Percentiles rank a stretch among this genome's conserved stretches.
These are phyloP conservation scores for Catharus bicknelli DNA, from an alignment of 2,113 vertebrate genomes.

Conservation along the genomic window DNA sequence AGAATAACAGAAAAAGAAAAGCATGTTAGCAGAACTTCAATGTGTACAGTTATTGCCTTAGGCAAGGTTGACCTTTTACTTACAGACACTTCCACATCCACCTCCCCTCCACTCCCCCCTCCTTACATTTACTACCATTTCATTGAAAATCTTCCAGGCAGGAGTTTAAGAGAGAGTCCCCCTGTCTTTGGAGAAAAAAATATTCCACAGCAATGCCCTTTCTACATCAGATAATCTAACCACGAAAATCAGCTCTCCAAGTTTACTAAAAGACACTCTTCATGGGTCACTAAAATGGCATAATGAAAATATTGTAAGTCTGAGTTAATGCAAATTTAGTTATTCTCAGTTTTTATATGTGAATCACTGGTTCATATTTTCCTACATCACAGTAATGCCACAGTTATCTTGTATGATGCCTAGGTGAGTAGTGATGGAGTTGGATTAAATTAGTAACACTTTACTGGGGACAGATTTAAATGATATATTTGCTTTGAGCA, in stretches of 20 bases:
- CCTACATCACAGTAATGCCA: neutral
- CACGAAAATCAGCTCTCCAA: neutral
- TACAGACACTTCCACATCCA: neutral
- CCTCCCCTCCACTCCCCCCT: fast-evolving
- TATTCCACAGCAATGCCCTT: neutral
- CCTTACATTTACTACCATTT: neutral
- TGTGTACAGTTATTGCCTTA: neutral
- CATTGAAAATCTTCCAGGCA: neutral
- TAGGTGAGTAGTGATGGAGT: neutral
- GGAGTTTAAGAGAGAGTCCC: neutral
- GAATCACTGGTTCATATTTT: neutral
- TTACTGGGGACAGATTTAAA: neutral
- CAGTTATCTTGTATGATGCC: neutral
- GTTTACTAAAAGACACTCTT: neutral
- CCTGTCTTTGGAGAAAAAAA: neutral
- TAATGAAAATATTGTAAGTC: neutral
- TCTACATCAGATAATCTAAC: neutral
- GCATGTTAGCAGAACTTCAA: neutral
- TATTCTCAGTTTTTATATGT: neutral
- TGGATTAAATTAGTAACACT: neutral
- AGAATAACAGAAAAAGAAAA: neutral
- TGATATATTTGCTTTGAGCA: neutral
- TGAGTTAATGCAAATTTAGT: neutral
- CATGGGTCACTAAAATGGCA: neutral
- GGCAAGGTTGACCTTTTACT: neutral